phyloP scores from a whole-genome alignment of 2,113 vertebrate genomes.

The Cephalopholis sonnerati region DNA sequence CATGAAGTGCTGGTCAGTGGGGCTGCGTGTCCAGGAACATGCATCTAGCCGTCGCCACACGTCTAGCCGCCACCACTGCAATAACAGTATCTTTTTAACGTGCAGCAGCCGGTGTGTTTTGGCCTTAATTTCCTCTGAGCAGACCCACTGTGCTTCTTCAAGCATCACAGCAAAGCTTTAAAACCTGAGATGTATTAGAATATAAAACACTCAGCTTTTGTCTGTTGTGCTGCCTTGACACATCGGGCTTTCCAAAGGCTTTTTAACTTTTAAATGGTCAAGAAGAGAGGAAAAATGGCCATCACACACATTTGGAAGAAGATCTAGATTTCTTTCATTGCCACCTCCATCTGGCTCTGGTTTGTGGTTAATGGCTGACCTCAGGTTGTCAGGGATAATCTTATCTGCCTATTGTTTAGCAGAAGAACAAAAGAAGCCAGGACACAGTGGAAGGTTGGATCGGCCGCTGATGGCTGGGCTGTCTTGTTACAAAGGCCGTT shows the following conservation, averaged over 20 bases:
- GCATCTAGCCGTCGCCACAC: too few relatives aligned
- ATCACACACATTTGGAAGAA: background rate
- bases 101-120: too few relatives aligned
- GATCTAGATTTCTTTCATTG: background rate
- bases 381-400: background rate
- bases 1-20: too few relatives aligned
- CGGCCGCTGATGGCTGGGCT: background rate
- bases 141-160: background rate
- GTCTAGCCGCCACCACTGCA: too few relatives aligned
- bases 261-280: background rate
- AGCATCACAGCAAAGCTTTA: background rate
- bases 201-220: background rate
- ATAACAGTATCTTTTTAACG: too few relatives aligned
- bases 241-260: background rate
- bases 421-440: conserved; percentile 10
- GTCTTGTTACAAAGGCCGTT: conserved; percentile 6
- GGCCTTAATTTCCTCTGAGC: background rate
- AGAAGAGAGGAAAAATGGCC: background rate
- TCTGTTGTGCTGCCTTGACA: background rate
- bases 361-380: conserved; percentile 3
- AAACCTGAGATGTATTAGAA: background rate
- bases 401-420: background rate
- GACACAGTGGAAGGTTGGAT: background rate
- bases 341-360: background rate
- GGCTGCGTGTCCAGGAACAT: too few relatives aligned